Evolutionary conservation across 2,888 invertebrate species (phyloP).

Genomic region (Hedya salicella): DNA sequence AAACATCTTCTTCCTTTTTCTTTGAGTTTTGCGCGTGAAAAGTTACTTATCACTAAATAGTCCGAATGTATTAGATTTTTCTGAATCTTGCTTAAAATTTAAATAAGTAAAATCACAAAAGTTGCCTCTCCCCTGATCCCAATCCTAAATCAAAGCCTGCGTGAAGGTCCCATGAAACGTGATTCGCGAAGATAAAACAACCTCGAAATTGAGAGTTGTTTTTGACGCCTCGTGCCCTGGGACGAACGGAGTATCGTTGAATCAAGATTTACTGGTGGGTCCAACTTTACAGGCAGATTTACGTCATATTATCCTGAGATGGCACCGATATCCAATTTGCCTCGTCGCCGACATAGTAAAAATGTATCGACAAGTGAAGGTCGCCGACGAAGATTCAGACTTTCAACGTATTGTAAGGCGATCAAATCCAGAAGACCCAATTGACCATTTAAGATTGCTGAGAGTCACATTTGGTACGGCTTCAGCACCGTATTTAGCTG

Average conservation of each 20-base stretch:
- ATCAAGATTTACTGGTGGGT: conserved; percentile 11
- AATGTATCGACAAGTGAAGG: conserved; percentile 23
- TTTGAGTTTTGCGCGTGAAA: too few relatives aligned
- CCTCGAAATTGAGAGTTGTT: conserved; percentile 5
- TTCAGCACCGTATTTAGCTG: conserved; percentile 7
- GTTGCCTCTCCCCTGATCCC: too few relatives aligned
- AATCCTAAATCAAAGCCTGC: too few relatives aligned
- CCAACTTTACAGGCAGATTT: conserved; percentile 9
- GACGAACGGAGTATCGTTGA: conserved; percentile 12
- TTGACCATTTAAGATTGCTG: neutral
- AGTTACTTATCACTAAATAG: too few relatives aligned
- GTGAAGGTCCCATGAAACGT: too few relatives aligned
- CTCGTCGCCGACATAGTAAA: conserved; percentile 15
- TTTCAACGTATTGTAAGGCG: conserved; percentile 12
- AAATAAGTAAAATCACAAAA: too few relatives aligned
- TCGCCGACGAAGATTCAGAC: neutral
- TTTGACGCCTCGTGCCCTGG: conserved; percentile 23
- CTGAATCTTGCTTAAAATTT: too few relatives aligned
- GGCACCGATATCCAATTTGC: neutral
- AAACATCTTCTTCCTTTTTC: too few relatives aligned
- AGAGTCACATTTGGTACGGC: conserved; percentile 10
- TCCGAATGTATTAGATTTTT: too few relatives aligned
- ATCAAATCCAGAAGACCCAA: neutral
- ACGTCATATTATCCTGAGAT: conserved; percentile 1
- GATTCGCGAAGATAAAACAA: conserved; percentile 5